Percentiles rank a stretch among this genome's conserved stretches.
phyloP scores from a whole-genome alignment of 2,888 invertebrate genomes.

The Cataglyphis altisquamis region DNA sequence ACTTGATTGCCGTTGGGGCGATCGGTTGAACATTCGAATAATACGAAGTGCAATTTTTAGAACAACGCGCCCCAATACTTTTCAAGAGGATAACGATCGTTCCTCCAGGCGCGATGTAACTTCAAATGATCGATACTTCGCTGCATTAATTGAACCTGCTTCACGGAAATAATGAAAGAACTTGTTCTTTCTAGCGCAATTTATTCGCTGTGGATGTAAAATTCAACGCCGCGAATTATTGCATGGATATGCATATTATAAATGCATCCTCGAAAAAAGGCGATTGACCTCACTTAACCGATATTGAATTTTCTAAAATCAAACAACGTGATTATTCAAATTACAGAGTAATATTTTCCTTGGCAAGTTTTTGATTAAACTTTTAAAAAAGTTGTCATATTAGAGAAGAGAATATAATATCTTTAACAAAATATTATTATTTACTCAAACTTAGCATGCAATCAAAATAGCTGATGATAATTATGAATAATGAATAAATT shows the following conservation, averaged over 20 bases:
- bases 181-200: background rate
- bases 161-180: constrained; percentile 25
- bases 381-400: background rate
- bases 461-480: background rate
- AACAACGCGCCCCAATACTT: background rate
- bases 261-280: constrained; percentile 38
- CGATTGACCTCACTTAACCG: constrained; percentile 53
- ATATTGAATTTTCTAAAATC: constrained; percentile 44
- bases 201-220: background rate
- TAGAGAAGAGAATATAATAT: background rate
- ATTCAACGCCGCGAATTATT: background rate
- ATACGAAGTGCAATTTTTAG: constrained; percentile 11
- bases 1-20: background rate
- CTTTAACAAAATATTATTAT: background rate
- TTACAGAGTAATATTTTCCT: constrained; percentile 5
- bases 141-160: background rate
- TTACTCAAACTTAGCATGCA: background rate
- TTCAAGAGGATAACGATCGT: constrained; percentile 19
- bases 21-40: background rate
- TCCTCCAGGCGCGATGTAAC: background rate
- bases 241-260: constrained; percentile 34
- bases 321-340: constrained; percentile 13
- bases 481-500: background rate
- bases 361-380: background rate
- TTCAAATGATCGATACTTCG: constrained; percentile 23